These are phyloP conservation scores for Philereme vetulata DNA, from an alignment of 2,888 invertebrate species.

Conservation along the genomic window DNA sequence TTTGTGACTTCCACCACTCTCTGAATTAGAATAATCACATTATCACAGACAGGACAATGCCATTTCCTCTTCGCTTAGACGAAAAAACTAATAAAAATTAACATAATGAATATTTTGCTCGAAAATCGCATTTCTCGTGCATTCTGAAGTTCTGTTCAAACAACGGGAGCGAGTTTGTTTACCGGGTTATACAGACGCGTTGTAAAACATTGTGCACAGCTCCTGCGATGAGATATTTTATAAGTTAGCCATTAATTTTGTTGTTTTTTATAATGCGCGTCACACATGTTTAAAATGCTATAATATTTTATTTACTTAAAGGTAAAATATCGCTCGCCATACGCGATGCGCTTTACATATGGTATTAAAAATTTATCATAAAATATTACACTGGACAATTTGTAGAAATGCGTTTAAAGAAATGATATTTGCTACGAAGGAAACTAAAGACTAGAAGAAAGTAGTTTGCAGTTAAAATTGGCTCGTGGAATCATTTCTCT, in stretches of 20 bases:
- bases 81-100: constrained; percentile 31
- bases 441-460: too few relatives aligned
- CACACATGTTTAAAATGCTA: too few relatives aligned
- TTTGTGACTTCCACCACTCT: constrained; percentile 1
- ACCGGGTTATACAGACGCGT: constrained; percentile 29
- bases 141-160: constrained; percentile 19
- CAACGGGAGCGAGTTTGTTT: constrained; percentile 28
- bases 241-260: background rate
- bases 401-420: too few relatives aligned
- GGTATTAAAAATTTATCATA: too few relatives aligned
- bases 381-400: too few relatives aligned
- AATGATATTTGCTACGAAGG: too few relatives aligned
- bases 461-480: too few relatives aligned
- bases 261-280: too few relatives aligned
- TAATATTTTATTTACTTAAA: too few relatives aligned
- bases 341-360: too few relatives aligned
- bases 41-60: constrained; percentile 14
- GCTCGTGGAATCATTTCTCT: too few relatives aligned
- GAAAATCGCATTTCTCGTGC: constrained; percentile 20
- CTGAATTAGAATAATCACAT: constrained; percentile 21
- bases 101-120: constrained; percentile 29
- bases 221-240: constrained; percentile 10
- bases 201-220: constrained; percentile 34
- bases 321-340: too few relatives aligned
- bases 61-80: constrained; percentile 20